Evolutionary conservation across 2,113 vertebrate species (phyloP), one percentile per base, ranked within the genome.

Genomic region (Scartelaos histophorus): DNA sequence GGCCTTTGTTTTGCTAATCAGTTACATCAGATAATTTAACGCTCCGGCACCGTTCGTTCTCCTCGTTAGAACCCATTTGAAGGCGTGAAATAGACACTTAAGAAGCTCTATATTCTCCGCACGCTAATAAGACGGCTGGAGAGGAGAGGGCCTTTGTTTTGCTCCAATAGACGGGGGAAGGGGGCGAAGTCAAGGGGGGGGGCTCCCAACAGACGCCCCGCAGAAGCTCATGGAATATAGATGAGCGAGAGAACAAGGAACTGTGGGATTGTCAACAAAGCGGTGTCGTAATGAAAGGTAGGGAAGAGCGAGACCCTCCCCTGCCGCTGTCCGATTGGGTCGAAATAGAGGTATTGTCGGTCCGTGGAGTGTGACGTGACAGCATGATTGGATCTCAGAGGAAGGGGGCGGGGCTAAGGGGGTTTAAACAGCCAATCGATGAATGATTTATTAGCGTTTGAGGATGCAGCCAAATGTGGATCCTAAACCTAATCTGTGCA

Each of bases 191-290:
- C 47, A 17, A 9, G 35, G 45, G 38, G 38, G 34, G 51, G 43
- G 74, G 56, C 13, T 45, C 17, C 17, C 35, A 65, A 74, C 79
- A 85, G 82, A 82, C 70, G 64, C 71, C 70, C 56, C 54, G 84
- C 76, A 71, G 79, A 76, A 71, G 51, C 83, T 85, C 80, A 83
- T 92, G 81, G 91, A 93, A 91, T 80, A 91, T 92, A 84, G 85
- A 93, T 91, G 89, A 70, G 5, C 21, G 65, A 75, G 64, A 64
- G 73, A 46, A 67, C 12, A 22, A 34, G 64, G 66, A 54, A 45
- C 3, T n/a, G 22, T 70, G 58, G 69, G 53, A 56, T n/a, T 13
- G 56, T 5, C 38, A 29, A 62, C 45, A 45, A 66, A 60, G 21
- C 16, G 17, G 24, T 35, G 66, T 61, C 49, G 1, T 72, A 47